Evolutionary conservation across 2,797 vertebrate species (phyloP).

Genomic region (Poeciliopsis presidionis): DNA sequence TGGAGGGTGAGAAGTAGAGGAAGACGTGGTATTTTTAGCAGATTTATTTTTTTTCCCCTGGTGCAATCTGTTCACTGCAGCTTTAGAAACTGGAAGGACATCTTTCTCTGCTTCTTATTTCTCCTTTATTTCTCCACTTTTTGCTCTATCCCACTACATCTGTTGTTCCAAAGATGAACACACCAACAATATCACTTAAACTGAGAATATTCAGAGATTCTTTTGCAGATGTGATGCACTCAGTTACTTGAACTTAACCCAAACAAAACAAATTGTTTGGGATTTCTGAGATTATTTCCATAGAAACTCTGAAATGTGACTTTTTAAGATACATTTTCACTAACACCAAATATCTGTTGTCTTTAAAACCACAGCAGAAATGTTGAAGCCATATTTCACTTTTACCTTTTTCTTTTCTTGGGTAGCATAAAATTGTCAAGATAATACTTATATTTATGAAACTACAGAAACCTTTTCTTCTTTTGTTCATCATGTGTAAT

Average conservation of each 20-base stretch:
- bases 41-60: constrained; percentile 53
- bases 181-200: constrained; percentile 67
- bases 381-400: neutral
- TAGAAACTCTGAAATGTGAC: neutral
- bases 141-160: constrained; percentile 47
- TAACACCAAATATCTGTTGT: neutral
- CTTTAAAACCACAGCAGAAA: neutral
- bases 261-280: neutral
- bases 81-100: constrained; percentile 43
- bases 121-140: neutral
- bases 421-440: neutral
- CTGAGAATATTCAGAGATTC: constrained; percentile 33
- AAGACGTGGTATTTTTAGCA: constrained; percentile 80
- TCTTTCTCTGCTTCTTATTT: constrained; percentile 21
- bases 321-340: neutral
- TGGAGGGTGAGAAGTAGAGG: constrained; percentile 68
- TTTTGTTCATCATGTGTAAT: neutral
- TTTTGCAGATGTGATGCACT: neutral
- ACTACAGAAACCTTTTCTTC: neutral
- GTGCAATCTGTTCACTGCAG: constrained; percentile 72
- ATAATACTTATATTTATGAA: neutral
- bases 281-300: neutral
- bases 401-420: neutral
- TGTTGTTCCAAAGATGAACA: constrained; percentile 45
- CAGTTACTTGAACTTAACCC: neutral